Base-by-base conservation (phyloP, 2,113 vertebrate species). In the Melospiza georgiana region DNA sequence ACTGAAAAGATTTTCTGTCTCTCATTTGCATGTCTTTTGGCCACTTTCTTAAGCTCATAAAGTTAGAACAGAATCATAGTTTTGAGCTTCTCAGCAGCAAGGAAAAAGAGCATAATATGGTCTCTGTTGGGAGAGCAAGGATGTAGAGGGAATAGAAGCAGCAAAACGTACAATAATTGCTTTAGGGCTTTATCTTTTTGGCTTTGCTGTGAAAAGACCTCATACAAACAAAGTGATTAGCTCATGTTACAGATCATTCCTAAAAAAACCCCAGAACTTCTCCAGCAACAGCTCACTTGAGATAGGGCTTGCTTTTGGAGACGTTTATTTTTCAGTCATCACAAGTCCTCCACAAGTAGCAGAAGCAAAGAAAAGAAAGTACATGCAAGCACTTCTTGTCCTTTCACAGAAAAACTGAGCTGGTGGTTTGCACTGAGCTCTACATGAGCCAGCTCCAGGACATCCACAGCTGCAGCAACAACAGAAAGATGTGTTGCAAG, bases 21-120 rank as follows among this genome's bases (percentile, higher is more conserved):
- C 89, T 92, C 52, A 90, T 92, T 90, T 94, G 74, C 90, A 92
- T 86, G 28, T 95, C 65, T 96, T 93, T 86, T 79, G 80, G 72
- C 44, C 90, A 88, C 54, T 94, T 87, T 77, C 87, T 85, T 72
- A 78, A 89, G 73, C 73, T 80, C 79, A 74, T 59, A 73, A 94
- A 96, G 79, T 76, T 66, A 84, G 84, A 94, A 87, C 33, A 84
- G 83, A 71, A 89, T 82, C 79, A 90, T 55, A 84, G 48, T 81
- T 90, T 75, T 69, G 58, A 73, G 90, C 30, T 93, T 73, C 82
- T 85, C 78, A 82, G 61, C 80, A 96, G 66, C 31, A 89, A 93
- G 72, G 18, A 73, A 48, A 61, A 90, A 87, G 66, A 23, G 2
- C n/a, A 21, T 43, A 67, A 68, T 54, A 65, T 33, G 49, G 44